Evolutionary conservation across 2,113 vertebrate genomes (phyloP).

Genomic region (Leucopternis melanops): DNA sequence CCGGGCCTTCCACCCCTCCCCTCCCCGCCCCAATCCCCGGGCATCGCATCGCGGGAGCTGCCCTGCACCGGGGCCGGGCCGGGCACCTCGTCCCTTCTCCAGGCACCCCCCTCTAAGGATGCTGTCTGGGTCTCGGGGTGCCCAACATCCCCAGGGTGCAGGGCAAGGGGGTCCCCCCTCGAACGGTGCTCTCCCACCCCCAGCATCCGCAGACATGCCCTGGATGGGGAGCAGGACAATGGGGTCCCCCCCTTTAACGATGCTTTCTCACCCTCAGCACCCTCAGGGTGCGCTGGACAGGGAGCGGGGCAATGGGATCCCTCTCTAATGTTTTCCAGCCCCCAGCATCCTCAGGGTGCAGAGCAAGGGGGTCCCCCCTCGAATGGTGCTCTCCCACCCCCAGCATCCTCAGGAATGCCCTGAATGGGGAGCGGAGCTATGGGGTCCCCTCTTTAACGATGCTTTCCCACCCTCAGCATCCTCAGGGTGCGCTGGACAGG

Average conservation of each 20-base stretch:
- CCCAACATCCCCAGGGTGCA: background rate
- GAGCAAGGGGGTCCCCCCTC: background rate
- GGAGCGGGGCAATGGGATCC: background rate
- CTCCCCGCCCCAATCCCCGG: background rate
- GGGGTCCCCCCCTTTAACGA: no score
- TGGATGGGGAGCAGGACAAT: no score
- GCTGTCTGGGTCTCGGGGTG: background rate
- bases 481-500: background rate
- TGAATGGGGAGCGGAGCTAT: no score
- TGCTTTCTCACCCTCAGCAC: background rate
- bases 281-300: background rate
- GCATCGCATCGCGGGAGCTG: background rate
- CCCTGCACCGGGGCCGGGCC: background rate
- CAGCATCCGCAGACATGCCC: no score
- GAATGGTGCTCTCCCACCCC: background rate
- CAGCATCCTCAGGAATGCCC: no score
- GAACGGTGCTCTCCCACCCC: background rate
- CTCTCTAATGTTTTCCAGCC: background rate
- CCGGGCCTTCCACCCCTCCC: background rate
- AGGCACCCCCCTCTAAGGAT: background rate
- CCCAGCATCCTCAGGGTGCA: background rate
- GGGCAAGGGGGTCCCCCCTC: background rate
- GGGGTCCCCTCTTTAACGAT: no score
- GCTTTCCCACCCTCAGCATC: background rate
- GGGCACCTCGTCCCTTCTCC: background rate